Base-by-base conservation (phyloP, 2,797 vertebrate genomes). In the Glossophaga mutica region DNA sequence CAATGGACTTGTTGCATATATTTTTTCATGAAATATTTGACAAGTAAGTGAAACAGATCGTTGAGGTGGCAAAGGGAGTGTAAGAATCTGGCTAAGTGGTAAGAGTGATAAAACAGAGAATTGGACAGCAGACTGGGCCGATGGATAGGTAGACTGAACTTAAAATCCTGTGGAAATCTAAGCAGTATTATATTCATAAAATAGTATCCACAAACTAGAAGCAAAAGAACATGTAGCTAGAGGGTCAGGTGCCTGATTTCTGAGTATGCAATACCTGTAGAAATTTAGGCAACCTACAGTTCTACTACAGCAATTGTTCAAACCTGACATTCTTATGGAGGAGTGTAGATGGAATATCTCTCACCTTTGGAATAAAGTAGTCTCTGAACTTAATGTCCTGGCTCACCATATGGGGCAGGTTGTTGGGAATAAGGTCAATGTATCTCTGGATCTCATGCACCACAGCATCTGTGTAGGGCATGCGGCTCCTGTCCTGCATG, bases 341-440 rank as follows among this genome's bases (percentile, higher is more conserved):
- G 1, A 46, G 0, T 32, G 68, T 8, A 48, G n/a, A 74, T 18
- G 34, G 79, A 87, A 67, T 15, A 15, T 1, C 22, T 83, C 92
- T 95, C 34, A 98, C 98, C 98, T 98, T 98, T 52, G 98, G 98
- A 91, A 98, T 98, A 57, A 98, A 79, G 76, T 97, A 98, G 6
- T 92, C 94, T 94, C 98, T 97, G 86, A 98, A 6, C 19, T 96
- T 18, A 0, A 95, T 91, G 82, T 98, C 98, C 37, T 59, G 84
- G 32, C 96, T 97, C 0, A 96, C 88, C 46, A 4, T 34, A 83
- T 96, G 98, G 37, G 96, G 97, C 3, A 98, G 0, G 1, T 0
- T 90, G 2, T 29, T 0, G 42, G 98, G 98, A 86, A 0, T 0
- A 0, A 98, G 0, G 42, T 98, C 92, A 24, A 87, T 96, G 0